phyloP scores from a whole-genome alignment of 1,140 invertebrate genomes.

The Drosophila punjabiensis region DNA sequence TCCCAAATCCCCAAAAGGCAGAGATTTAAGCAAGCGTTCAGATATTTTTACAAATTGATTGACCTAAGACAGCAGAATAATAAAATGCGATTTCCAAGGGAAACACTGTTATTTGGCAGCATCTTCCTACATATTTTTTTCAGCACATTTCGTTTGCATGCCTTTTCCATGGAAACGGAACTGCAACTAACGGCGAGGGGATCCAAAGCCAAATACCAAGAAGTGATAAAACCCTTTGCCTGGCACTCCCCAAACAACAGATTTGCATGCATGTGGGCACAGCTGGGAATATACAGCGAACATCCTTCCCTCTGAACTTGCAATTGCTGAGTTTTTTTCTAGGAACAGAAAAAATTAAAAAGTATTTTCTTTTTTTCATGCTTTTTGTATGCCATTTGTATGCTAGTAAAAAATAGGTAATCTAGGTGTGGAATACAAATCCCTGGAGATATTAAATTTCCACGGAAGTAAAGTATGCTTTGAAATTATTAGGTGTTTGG shows the following conservation, averaged over 20 bases:
- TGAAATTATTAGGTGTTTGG: not conserved
- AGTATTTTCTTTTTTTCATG: not conserved
- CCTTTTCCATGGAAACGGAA: conserved; percentile 7
- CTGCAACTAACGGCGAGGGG: not conserved
- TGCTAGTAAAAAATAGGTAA: not conserved
- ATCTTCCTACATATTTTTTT: not conserved
- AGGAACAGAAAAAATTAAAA: not conserved
- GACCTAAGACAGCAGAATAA: conserved; percentile 17
- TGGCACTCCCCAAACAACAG: not conserved
- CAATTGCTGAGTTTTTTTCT: not conserved
- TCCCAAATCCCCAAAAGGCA: not conserved
- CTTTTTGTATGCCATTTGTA: not conserved
- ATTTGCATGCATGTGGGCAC: not conserved
- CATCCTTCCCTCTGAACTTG: not conserved
- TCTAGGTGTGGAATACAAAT: no score
- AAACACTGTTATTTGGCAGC: conserved; percentile 1
- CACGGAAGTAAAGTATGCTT: not conserved
- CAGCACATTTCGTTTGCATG: not conserved
- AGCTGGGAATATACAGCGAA: not conserved
- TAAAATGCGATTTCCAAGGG: conserved; percentile 25
- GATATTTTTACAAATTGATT: conserved; percentile 65
- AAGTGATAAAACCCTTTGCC: conserved; percentile 7
- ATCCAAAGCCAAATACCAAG: not conserved
- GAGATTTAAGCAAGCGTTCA: conserved; percentile 23
- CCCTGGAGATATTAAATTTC: not conserved